Percentiles rank a stretch among this genome's conserved stretches.
phyloP scores from a whole-genome alignment of 2,113 vertebrate species.

The Petromus typicus region DNA sequence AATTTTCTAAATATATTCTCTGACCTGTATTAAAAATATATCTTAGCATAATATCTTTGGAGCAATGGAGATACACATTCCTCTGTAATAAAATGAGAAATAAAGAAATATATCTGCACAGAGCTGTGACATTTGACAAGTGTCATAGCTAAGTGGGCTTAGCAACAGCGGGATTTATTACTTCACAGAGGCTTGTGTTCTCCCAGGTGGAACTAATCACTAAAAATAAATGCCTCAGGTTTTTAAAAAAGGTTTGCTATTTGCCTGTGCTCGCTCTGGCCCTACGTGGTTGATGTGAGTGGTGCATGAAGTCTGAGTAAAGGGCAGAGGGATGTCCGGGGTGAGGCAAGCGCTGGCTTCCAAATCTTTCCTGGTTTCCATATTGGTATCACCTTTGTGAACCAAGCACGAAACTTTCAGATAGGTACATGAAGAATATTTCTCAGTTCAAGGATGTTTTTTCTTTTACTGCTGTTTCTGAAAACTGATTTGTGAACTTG shows the following conservation, averaged over 20 bases:
- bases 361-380: not conserved
- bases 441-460: not conserved
- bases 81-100: not conserved
- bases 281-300: not conserved
- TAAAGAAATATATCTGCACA: not conserved
- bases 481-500: constrained; percentile 29
- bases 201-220: constrained; percentile 64
- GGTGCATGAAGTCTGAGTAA: not conserved
- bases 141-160: not conserved
- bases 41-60: not conserved
- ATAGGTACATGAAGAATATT: not conserved
- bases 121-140: constrained; percentile 14
- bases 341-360: not conserved
- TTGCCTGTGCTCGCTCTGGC: not conserved
- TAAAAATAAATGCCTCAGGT: constrained; percentile 61
- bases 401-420: not conserved
- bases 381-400: constrained; percentile 17
- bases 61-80: not conserved
- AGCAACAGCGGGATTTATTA: not conserved
- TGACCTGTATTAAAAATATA: not conserved
- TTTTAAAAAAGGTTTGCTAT: constrained; percentile 18
- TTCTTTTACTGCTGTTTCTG: not conserved
- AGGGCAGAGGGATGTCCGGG: not conserved
- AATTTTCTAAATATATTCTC: not conserved
- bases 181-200: constrained; percentile 25